Conservation (phyloP, 1,140 invertebrate genomes). For the Diabrotica undecimpunctata region DNA sequence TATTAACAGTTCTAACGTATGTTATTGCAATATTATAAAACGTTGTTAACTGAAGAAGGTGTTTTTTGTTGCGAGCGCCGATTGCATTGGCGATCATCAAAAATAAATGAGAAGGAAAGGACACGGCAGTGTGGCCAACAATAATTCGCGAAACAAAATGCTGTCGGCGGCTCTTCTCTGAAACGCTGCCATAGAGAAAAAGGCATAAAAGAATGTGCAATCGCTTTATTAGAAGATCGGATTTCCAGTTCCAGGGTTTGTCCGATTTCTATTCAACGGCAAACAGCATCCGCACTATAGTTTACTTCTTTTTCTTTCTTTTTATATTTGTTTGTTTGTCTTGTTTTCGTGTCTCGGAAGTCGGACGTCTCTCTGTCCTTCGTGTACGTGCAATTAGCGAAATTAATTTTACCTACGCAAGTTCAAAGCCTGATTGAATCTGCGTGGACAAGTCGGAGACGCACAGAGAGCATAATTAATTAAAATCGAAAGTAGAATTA, state of each 20-base stretch:
- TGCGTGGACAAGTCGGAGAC: too few species aligned
- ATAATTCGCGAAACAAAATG: slow-evolving; percentile 13
- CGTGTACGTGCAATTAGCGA: neutral
- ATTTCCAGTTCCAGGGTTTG: slow-evolving; percentile 19
- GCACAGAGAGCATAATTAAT: too few species aligned
- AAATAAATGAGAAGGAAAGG: neutral
- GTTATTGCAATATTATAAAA: too few species aligned
- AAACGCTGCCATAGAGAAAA: neutral
- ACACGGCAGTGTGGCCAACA: neutral
- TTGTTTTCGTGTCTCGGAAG: slow-evolving; percentile 14
- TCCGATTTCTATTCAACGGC: slow-evolving; percentile 13
- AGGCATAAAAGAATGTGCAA: slow-evolving; percentile 18
- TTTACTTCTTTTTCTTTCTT: slow-evolving; percentile 10
- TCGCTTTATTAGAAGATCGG: slow-evolving; percentile 23
- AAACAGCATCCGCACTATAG: slow-evolving; percentile 18
- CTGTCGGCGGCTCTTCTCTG: slow-evolving; percentile 7
- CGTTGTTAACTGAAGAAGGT: too few species aligned
- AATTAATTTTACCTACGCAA: too few species aligned
- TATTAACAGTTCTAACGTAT: too few species aligned
- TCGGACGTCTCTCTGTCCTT: slow-evolving; percentile 4
- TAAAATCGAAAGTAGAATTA: too few species aligned
- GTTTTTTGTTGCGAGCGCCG: neutral
- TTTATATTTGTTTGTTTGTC: slow-evolving; percentile 7
- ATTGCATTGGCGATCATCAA: neutral
- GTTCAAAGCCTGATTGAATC: too few species aligned